Evolutionary conservation across 1,140 invertebrate genomes (phyloP).

Genomic region (Nasonia longicornis): DNA sequence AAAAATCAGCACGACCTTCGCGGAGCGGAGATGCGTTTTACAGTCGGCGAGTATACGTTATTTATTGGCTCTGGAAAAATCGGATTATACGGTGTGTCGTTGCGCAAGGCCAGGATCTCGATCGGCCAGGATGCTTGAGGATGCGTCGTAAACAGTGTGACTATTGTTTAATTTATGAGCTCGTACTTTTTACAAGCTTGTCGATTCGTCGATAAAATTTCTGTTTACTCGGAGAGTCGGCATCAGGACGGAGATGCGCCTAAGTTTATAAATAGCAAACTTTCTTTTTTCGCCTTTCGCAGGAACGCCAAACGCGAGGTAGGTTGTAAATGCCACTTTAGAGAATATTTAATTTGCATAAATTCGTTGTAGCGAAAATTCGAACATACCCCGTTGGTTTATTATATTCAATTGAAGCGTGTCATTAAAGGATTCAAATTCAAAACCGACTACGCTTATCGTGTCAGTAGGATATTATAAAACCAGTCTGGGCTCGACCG

Average conservation of each 20-base stretch:
- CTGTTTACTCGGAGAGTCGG: no score
- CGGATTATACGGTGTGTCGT: neutral
- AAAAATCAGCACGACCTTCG: neutral
- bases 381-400: no score
- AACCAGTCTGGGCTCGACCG: neutral
- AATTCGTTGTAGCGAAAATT: no score
- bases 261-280: no score
- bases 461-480: neutral
- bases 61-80: slow-evolving; percentile 5
- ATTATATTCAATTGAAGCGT: no score
- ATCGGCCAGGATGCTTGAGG: neutral
- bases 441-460: neutral
- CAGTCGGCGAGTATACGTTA: neutral
- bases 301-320: no score
- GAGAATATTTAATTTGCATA: no score
- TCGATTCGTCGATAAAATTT: neutral
- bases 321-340: no score
- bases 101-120: neutral
- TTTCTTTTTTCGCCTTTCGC: no score
- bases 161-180: no score
- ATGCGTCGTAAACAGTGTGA: neutral
- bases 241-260: no score
- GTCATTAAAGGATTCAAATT: no score
- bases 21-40: neutral
- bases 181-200: neutral